Conservation (phyloP, 2,888 invertebrate species). For the Apoderus coryli region DNA sequence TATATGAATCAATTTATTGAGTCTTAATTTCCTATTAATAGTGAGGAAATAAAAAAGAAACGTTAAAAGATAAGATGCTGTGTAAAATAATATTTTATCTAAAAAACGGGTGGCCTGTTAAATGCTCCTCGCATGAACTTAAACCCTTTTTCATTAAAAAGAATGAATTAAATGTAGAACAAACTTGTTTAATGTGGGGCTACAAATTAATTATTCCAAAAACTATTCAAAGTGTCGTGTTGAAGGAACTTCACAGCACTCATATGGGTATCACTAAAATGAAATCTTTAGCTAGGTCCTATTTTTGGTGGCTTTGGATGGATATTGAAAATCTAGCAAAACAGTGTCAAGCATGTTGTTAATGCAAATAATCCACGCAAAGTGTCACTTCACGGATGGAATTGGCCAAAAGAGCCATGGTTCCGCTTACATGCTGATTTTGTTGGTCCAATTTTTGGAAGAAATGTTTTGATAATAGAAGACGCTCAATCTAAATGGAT, state of each 20-base stretch:
- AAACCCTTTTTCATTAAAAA: constrained; percentile 8
- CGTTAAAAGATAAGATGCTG: not conserved
- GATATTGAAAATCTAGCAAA: constrained; percentile 4
- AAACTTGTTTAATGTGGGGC: constrained; percentile 8
- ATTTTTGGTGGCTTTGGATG: constrained; percentile 22
- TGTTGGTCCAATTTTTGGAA: no score
- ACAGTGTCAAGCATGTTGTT: constrained; percentile 4
- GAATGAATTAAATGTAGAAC: constrained; percentile 9
- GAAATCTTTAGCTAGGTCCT: constrained; percentile 24
- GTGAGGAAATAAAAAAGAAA: constrained; percentile 2
- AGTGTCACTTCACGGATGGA: no score
- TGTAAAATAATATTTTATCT: not conserved
- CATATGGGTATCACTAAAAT: constrained; percentile 12
- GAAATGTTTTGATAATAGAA: no score
- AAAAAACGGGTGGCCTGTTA: constrained; percentile 5
- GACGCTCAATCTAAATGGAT: no score
- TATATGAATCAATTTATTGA: constrained; percentile 9
- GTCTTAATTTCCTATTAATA: constrained; percentile 7
- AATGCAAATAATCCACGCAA: no score
- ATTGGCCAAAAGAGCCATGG: no score
- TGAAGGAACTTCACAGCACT: constrained; percentile 9
- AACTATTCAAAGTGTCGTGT: constrained; percentile 6
- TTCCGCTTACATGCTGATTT: no score
- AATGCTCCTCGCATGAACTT: constrained; percentile 6
- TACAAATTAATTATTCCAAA: constrained; percentile 9